These are phyloP conservation scores for Coilia nasus DNA, from an alignment of 2,797 vertebrate genomes.

Conservation along the genomic window DNA sequence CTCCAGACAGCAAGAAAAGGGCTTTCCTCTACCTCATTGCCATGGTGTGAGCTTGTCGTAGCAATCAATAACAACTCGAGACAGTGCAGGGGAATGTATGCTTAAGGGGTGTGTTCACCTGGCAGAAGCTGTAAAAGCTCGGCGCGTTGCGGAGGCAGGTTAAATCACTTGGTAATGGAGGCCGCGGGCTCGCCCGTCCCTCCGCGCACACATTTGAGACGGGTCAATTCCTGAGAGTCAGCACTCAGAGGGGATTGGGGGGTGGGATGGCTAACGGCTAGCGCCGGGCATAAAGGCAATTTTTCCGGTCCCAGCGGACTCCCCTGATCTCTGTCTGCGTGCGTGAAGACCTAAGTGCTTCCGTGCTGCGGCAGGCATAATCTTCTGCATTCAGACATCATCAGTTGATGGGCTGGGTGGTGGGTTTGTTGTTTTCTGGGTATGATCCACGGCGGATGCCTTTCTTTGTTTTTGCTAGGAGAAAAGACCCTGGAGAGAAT, in stretches of 20 bases:
- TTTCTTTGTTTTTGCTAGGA: background rate
- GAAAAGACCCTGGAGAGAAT: background rate
- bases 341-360: conserved; percentile 55
- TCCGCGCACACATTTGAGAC: conserved; percentile 38
- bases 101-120: conserved; percentile 39
- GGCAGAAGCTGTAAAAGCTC: conserved; percentile 26
- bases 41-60: background rate
- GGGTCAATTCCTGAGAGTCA: conserved; percentile 57
- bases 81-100: conserved; percentile 32
- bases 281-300: conserved; percentile 46
- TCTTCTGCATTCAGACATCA: conserved; percentile 31
- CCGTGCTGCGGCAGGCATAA: conserved; percentile 55
- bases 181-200: conserved; percentile 28
- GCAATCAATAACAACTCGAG: conserved; percentile 12
- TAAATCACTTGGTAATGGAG: conserved; percentile 60
- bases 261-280: conserved; percentile 26
- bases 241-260: conserved; percentile 48
- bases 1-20: conserved; percentile 1
- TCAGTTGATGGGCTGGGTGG: background rate
- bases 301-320: conserved; percentile 55
- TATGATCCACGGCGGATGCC: background rate
- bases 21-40: background rate
- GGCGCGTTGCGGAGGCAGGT: conserved; percentile 24
- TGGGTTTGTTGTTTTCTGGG: conserved; percentile 19
- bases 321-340: conserved; percentile 44